phyloP scores from a whole-genome alignment of 2,888 invertebrate genomes.

The Cryptosula pallasiana region DNA sequence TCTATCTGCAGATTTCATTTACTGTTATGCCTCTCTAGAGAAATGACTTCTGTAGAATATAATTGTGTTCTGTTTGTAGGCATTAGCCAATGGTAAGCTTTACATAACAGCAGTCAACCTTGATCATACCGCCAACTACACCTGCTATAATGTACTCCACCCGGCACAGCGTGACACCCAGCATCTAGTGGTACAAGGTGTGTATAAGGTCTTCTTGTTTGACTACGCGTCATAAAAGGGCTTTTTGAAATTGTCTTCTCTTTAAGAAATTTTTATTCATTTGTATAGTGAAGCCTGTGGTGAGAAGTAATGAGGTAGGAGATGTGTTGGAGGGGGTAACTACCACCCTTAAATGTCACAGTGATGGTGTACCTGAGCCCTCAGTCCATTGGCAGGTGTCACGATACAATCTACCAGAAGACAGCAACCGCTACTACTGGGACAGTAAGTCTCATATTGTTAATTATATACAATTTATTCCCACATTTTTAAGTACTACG shows the following conservation, averaged over 20 bases:
- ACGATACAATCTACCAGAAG: not conserved
- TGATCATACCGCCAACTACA: constrained; percentile 71
- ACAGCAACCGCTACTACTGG: not conserved
- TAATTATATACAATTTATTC: too few species aligned
- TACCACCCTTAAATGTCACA: constrained; percentile 68
- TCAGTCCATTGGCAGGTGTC: constrained; percentile 65
- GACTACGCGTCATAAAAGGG: too few species aligned
- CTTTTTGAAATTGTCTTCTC: too few species aligned
- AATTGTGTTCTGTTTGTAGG: constrained; percentile 54
- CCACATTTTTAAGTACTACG: too few species aligned
- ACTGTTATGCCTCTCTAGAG: too few species aligned
- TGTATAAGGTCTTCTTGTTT: too few species aligned
- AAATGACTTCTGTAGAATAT: too few species aligned
- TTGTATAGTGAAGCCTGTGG: constrained; percentile 20
- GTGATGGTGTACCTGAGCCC: constrained; percentile 68
- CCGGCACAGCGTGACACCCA: constrained; percentile 70
- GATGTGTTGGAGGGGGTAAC: constrained; percentile 57
- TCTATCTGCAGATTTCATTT: too few species aligned
- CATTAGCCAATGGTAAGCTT: constrained; percentile 69
- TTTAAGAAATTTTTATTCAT: too few species aligned
- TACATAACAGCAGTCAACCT: constrained; percentile 69
- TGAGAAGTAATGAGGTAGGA: not conserved
- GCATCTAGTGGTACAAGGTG: constrained; percentile 68
- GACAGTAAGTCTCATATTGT: too few species aligned
- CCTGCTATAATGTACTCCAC: constrained; percentile 69